phyloP scores from a whole-genome alignment of 1,140 invertebrate genomes.

The Muscidifurax raptorellus region DNA sequence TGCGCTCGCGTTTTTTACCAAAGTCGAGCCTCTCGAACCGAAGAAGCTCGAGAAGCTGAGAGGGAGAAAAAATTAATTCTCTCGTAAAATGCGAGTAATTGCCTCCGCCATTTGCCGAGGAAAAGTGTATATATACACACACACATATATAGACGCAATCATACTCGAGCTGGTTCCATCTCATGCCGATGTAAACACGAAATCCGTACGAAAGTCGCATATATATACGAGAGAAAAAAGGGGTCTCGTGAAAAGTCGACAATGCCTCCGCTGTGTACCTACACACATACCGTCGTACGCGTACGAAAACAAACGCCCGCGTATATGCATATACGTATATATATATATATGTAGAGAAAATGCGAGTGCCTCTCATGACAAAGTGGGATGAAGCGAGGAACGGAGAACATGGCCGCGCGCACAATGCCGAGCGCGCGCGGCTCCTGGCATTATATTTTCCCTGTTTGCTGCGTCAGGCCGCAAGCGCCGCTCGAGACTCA shows the following conservation, averaged over 20 bases:
- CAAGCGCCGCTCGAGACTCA: slow-evolving; percentile 13
- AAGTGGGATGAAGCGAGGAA: slow-evolving; percentile 26
- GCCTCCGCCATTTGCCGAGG: background rate
- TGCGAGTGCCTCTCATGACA: slow-evolving; percentile 28
- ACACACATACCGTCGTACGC: background rate
- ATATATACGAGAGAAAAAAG: background rate
- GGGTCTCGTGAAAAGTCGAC: slow-evolving; percentile 23
- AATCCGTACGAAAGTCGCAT: background rate
- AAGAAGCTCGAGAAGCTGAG: too few relatives aligned
- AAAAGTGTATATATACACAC: too few relatives aligned
- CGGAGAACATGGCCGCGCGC: slow-evolving; percentile 4
- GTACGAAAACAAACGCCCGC: background rate
- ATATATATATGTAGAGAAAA: background rate
- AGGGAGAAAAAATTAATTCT: too few relatives aligned
- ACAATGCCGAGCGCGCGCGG: slow-evolving; percentile 1
- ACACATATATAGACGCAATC: too few relatives aligned
- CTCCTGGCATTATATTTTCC: slow-evolving; percentile 34
- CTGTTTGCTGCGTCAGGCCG: slow-evolving; percentile 12
- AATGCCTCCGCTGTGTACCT: background rate
- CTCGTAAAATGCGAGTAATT: too few relatives aligned
- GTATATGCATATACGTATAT: background rate
- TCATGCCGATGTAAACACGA: background rate
- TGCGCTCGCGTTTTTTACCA: background rate
- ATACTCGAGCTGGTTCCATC: background rate
- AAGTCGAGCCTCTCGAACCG: too few relatives aligned